Percentiles rank a stretch among this genome's conserved stretches.
phyloP scores from a whole-genome alignment of 92 coral and sea anemone genomes.

The Heteractis magnifica region DNA sequence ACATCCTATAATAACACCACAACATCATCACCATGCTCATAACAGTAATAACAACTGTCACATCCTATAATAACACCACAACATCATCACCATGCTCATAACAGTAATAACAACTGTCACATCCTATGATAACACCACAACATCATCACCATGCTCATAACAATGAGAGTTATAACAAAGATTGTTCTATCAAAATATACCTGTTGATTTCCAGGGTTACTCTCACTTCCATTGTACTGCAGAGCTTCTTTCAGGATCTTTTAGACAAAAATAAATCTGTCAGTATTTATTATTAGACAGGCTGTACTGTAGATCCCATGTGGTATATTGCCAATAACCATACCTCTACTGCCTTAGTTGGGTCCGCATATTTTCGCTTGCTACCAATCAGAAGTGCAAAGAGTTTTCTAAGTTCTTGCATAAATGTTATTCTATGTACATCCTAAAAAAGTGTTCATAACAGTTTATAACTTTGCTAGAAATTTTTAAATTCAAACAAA shows the following conservation, averaged over 20 bases:
- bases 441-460: constrained; percentile 39
- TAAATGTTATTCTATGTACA: constrained; percentile 46
- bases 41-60: too few relatives aligned
- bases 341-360: constrained; percentile 87
- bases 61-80: constrained; percentile 62
- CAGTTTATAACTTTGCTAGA: too few relatives aligned
- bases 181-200: constrained; percentile 14
- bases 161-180: background rate
- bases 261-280: background rate
- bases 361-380: constrained; percentile 86
- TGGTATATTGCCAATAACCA: background rate
- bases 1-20: too few relatives aligned
- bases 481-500: too few relatives aligned
- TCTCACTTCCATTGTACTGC: constrained; percentile 83
- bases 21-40: too few relatives aligned
- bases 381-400: constrained; percentile 85
- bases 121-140: too few relatives aligned
- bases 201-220: constrained; percentile 90
- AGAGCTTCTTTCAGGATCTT: constrained; percentile 82
- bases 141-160: too few relatives aligned
- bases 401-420: constrained; percentile 70
- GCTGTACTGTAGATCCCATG: background rate
- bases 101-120: background rate
- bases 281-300: background rate
- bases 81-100: background rate